Conservation (phyloP, 2,888 invertebrate genomes). For the Agriopis leucophaearia region DNA sequence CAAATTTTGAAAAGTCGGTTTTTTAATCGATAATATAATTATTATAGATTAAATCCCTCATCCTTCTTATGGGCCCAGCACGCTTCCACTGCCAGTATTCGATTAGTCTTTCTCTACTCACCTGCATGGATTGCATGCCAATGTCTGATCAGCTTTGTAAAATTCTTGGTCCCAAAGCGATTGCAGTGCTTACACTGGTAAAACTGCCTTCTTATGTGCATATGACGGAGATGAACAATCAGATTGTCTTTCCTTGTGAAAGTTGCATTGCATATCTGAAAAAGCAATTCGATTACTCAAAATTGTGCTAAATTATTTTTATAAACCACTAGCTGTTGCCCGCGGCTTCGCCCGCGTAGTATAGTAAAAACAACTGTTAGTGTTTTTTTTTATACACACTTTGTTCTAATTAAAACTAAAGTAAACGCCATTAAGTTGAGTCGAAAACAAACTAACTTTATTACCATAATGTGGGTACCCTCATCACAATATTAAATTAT, state of each 20-base stretch:
- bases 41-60: too few relatives aligned
- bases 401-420: too few relatives aligned
- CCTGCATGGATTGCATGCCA: conserved; percentile 68
- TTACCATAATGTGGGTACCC: too few relatives aligned
- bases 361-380: too few relatives aligned
- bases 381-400: too few relatives aligned
- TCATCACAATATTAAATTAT: too few relatives aligned
- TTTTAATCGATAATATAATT: too few relatives aligned
- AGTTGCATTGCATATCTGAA: conserved; percentile 87
- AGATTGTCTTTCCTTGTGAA: conserved; percentile 92
- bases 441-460: too few relatives aligned
- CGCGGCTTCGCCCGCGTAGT: too few relatives aligned
- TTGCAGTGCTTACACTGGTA: conserved; percentile 63
- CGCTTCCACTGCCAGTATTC: neutral
- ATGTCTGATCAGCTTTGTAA: conserved; percentile 72
- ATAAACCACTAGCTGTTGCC: neutral
- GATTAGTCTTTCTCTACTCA: conserved; percentile 44
- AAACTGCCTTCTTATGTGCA: conserved; percentile 54
- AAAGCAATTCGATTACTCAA: conserved; percentile 31
- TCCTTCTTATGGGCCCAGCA: too few relatives aligned
- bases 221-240: conserved; percentile 90
- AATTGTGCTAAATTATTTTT: neutral
- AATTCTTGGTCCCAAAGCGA: conserved; percentile 64
- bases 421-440: too few relatives aligned
- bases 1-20: too few relatives aligned